These are phyloP conservation scores for Suricata suricatta DNA, from an alignment of 2,113 vertebrate genomes.

Conservation along the genomic window DNA sequence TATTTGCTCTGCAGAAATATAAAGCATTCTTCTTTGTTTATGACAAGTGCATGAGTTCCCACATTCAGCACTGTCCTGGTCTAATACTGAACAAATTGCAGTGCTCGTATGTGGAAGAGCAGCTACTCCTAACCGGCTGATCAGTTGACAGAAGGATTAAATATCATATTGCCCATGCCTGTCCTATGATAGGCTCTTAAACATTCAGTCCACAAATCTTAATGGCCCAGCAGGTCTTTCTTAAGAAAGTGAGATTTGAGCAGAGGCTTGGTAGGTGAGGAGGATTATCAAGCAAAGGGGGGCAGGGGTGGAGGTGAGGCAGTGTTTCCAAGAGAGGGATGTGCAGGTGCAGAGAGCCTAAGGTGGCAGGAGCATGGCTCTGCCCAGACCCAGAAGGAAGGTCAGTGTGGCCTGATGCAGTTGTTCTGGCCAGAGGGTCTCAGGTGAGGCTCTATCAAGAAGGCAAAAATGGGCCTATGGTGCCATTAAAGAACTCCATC, in stretches of 20 bases:
- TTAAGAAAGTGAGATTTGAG: constrained; percentile 22
- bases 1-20: constrained; percentile 5
- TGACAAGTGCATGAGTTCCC: neutral
- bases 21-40: constrained; percentile 29
- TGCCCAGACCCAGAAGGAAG: neutral
- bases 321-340: neutral
- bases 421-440: neutral
- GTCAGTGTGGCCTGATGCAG: neutral
- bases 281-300: neutral
- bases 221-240: neutral
- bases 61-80: neutral
- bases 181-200: neutral
- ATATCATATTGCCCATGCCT: neutral
- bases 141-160: neutral
- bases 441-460: neutral
- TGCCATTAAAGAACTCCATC: neutral
- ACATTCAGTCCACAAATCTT: neutral
- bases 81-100: neutral
- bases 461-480: neutral
- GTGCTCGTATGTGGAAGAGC: neutral
- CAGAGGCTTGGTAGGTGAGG: neutral
- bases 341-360: neutral
- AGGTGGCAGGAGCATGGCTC: too few species aligned
- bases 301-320: too few species aligned
- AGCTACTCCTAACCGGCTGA: neutral